A percentile compares a stretch with the other conserved stretches of the same genome.
Evolutionary conservation across 2,797 vertebrate species (phyloP).

Genomic region (Phoebastria nigripes): DNA sequence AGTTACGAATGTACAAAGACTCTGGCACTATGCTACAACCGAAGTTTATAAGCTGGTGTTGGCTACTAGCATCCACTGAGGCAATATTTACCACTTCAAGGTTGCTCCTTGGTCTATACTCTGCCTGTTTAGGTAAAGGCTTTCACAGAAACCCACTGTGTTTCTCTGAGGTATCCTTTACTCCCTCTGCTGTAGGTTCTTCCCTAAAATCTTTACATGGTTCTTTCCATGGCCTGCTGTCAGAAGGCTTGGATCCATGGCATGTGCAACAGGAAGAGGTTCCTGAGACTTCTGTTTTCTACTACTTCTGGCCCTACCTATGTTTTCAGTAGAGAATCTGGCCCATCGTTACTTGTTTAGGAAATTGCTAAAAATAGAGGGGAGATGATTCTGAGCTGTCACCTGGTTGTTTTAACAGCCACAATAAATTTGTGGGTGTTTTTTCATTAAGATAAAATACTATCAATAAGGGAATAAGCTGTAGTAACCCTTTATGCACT

Average conservation of each 20-base stretch:
- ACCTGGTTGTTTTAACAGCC: background rate
- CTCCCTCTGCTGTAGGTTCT: background rate
- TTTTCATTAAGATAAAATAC: background rate
- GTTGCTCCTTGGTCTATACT: background rate
- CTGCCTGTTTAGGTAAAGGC: background rate
- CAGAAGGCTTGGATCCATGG: background rate
- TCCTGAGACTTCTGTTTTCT: background rate
- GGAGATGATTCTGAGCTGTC: background rate
- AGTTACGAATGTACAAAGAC: background rate
- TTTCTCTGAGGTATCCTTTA: background rate
- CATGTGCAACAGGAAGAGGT: background rate
- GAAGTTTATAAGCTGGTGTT: background rate
- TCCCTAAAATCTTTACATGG: background rate
- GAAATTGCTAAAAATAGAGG: background rate
- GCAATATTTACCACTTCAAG: background rate
- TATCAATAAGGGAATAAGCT: background rate
- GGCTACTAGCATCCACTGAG: background rate
- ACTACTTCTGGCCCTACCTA: background rate
- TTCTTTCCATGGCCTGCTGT: background rate
- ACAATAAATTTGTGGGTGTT: background rate
- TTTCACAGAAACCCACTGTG: background rate
- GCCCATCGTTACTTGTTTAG: background rate
- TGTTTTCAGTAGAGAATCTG: background rate
- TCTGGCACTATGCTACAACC: background rate
- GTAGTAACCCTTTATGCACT: background rate